phyloP scores from a whole-genome alignment of 2,797 vertebrate genomes.

The Lepilemur ruficaudatus region DNA sequence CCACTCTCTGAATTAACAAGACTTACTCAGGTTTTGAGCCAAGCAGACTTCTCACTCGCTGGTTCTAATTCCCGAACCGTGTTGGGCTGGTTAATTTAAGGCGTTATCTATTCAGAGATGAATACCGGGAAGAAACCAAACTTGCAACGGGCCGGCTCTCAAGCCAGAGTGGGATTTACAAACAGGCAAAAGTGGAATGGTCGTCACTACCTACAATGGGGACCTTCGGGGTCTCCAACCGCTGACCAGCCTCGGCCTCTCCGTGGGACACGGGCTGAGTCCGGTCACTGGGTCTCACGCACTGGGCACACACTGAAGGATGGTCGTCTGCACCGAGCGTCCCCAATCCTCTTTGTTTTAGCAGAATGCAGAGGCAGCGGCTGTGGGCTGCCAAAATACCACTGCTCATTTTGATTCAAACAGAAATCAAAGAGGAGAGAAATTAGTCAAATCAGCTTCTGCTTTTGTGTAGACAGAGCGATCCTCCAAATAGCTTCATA shows the following conservation, averaged over 20 bases:
- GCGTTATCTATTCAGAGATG: not conserved
- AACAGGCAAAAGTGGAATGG: not conserved
- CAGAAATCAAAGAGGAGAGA: conserved; percentile 23
- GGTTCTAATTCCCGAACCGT: conserved; percentile 47
- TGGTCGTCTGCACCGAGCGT: not conserved
- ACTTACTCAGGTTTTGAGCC: conserved; percentile 63
- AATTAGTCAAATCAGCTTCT: conserved; percentile 46
- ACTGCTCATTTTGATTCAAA: conserved; percentile 45
- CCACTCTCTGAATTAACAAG: conserved; percentile 77
- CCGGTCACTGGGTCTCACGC: not conserved
- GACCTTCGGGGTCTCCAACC: fast-evolving
- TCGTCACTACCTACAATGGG: not conserved
- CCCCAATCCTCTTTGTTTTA: not conserved
- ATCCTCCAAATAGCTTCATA: not conserved
- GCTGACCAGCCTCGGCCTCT: not conserved
- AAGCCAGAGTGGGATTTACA: not conserved
- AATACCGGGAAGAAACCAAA: not conserved
- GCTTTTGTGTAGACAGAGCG: conserved; percentile 39
- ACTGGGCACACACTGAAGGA: not conserved
- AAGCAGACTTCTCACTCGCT: conserved; percentile 38
- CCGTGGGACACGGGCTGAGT: not conserved
- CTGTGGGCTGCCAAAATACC: not conserved
- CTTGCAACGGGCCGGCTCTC: not conserved
- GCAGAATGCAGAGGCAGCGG: not conserved
- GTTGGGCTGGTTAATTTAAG: conserved; percentile 54